These are phyloP conservation scores for Porites evermanni DNA, from an alignment of 92 coral and sea anemone genomes.

Conservation along the genomic window DNA sequence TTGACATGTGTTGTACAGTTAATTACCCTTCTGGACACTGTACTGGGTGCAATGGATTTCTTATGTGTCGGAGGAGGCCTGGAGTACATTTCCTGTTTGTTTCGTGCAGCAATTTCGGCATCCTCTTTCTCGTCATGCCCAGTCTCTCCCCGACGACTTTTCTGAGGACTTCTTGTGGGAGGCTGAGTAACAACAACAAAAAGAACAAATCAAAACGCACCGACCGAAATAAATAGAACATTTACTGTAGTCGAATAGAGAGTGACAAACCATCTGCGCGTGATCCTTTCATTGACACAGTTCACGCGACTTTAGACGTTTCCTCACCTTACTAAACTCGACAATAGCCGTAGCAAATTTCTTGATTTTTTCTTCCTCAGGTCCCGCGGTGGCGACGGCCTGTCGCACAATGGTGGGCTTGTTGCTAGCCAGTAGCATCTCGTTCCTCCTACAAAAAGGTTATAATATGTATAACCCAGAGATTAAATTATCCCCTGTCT, in stretches of 20 bases:
- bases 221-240: no score
- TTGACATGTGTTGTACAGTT: no score
- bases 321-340: constrained; percentile 90
- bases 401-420: constrained; percentile 80
- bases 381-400: constrained; percentile 75
- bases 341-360: constrained; percentile 97
- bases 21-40: constrained; percentile 74
- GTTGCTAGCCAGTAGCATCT: constrained; percentile 74
- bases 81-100: constrained; percentile 63
- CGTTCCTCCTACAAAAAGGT: constrained; percentile 78
- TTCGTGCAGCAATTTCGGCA: constrained; percentile 70
- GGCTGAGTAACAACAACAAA: constrained; percentile 6
- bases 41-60: constrained; percentile 65
- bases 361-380: constrained; percentile 87
- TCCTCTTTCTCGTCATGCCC: constrained; percentile 47
- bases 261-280: not conserved
- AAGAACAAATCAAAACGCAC: not conserved
- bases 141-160: constrained; percentile 36
- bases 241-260: no score
- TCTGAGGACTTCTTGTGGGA: constrained; percentile 17
- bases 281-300: no score
- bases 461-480: no score
- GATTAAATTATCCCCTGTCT: no score
- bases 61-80: constrained; percentile 58
- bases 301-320: no score